Base-by-base conservation (phyloP, 2,888 invertebrate species). In the Eristalis intricaria region DNA sequence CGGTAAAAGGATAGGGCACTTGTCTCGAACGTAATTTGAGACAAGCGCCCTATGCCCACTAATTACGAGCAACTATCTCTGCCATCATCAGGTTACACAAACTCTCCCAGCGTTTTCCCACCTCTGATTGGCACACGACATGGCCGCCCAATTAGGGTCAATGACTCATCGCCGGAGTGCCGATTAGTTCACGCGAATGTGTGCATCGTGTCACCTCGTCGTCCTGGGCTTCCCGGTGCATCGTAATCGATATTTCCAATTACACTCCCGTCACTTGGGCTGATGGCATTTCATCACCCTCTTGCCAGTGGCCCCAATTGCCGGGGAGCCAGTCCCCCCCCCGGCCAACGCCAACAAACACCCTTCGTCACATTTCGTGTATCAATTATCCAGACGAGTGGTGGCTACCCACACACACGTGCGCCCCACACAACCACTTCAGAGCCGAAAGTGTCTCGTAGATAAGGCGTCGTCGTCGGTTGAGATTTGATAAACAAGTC, bases 211-310 rank as follows among this genome's bases (percentile, higher is more conserved):
- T 74, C 79, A 60, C 66, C 63, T 40, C 50, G 50, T 23, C 73
- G 56, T 58, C 8, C 50, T 8, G 19, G 0, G 23, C 35, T 69
- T 61, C 78, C 65, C 38, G 5, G 74, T 75, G 84, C 74, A 74
- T 69, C 58, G 19, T 26, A 84, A 83, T 84, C 84, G 84, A 84
- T 79, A 84, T 69, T 79, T 79, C 79, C 84, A 84, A 84, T 84
- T 84, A 84, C 74, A 68, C 70, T 43, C 78, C 64, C 69, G 43
- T 35, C 77, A 79, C 78, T 40, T 29, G n/a, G 26, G 56, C 23
- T 70, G 11, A 32, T 63, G 43, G 26, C 38, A 60, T 70, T 64
- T 26, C 32, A 64, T 50, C 80, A 74, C 74, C 74, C 68, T 22
- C 68, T n/a, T 66, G 50, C 63, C 56, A 68, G 66, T 68, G 73